A percentile compares a stretch with the other conserved stretches of the same genome.
Conservation (phyloP, 2,888 invertebrate genomes). For the Drosophila formosana region DNA sequence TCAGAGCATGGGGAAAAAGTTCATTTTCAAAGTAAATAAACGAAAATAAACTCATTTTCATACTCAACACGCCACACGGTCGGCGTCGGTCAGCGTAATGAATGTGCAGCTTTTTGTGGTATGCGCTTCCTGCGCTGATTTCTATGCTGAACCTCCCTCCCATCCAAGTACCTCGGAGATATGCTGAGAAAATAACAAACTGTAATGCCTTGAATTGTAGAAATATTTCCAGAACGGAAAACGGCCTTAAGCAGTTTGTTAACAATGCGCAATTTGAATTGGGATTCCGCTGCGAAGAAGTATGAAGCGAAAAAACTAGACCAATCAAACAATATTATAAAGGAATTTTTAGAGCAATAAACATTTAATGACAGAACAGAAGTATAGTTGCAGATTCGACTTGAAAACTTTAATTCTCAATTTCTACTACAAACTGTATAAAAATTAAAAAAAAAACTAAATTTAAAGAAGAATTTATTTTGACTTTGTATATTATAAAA, state of each 20-base stretch:
- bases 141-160: slow-evolving; percentile 26
- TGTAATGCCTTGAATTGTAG: not conserved
- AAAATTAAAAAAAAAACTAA: too few relatives aligned
- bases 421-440: too few relatives aligned
- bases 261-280: not conserved
- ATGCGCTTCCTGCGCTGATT: slow-evolving; percentile 75
- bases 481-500: too few relatives aligned
- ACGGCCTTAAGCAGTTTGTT: not conserved
- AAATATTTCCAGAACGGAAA: slow-evolving; percentile 21
- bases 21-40: slow-evolving; percentile 75
- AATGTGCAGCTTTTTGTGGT: slow-evolving; percentile 75
- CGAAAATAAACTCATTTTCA: slow-evolving; percentile 78
- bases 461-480: too few relatives aligned
- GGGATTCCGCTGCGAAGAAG: not conserved
- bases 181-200: slow-evolving; percentile 56
- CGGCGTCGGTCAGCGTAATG: slow-evolving; percentile 56
- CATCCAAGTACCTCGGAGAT: slow-evolving; percentile 38
- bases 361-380: not conserved
- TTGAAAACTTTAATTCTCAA: too few relatives aligned
- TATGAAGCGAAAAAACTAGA: not conserved
- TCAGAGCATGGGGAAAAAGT: slow-evolving; percentile 66
- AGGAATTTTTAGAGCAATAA: not conserved
- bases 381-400: not conserved
- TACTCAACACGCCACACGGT: slow-evolving; percentile 42
- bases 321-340: not conserved